A percentile compares a stretch with the other conserved stretches of the same genome.
These are phyloP conservation scores for Buceros bicornis DNA, from an alignment of 2,797 vertebrate genomes.

Conservation along the genomic window DNA sequence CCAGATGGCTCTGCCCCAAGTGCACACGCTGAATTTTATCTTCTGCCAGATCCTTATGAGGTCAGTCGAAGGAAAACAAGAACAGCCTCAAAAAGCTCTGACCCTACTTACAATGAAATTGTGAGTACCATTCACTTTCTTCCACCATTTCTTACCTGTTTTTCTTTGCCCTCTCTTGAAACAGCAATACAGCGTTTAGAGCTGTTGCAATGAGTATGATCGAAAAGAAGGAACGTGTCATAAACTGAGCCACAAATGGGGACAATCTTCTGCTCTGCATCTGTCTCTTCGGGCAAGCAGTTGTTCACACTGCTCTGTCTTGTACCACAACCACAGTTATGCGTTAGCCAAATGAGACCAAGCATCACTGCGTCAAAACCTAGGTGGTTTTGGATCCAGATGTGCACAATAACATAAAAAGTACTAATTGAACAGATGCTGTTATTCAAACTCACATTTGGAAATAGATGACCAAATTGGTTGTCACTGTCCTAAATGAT, in stretches of 20 bases:
- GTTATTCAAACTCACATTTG: constrained; percentile 7
- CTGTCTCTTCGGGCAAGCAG: background rate
- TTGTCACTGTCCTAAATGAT: background rate
- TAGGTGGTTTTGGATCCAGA: background rate
- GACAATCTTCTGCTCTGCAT: background rate
- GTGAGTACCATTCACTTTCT: constrained; percentile 73
- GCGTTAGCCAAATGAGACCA: background rate
- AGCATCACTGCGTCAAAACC: background rate
- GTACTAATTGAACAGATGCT: background rate
- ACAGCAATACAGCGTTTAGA: background rate
- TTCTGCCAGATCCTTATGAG: constrained; percentile 84
- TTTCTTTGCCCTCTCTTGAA: constrained; percentile 25
- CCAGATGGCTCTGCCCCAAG: constrained; percentile 87
- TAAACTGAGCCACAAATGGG: background rate
- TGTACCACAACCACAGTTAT: background rate
- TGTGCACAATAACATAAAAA: background rate
- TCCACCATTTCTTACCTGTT: background rate
- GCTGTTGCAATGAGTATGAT: background rate
- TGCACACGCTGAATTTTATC: constrained; percentile 85
- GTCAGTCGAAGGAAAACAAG: constrained; percentile 87
- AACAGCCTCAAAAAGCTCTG: constrained; percentile 85
- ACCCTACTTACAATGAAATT: constrained; percentile 91
- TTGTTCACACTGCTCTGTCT: background rate
- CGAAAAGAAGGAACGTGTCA: background rate
- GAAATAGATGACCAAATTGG: background rate